Base-by-base conservation (phyloP, 2,888 invertebrate genomes). In the Incurvaria masculella region DNA sequence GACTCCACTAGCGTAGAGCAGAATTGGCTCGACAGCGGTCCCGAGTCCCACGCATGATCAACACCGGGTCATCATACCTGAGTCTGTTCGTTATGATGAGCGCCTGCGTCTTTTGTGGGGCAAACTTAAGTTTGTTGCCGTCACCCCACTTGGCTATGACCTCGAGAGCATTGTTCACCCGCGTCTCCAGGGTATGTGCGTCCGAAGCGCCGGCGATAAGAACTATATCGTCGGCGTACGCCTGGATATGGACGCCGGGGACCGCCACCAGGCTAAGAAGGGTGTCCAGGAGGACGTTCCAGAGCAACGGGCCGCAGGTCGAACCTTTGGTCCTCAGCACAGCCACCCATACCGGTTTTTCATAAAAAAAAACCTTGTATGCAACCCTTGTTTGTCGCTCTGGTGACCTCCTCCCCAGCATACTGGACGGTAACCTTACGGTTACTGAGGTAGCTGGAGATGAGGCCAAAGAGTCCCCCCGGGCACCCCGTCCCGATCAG, bases 381-480 rank as follows among this genome's bases (percentile, higher is more conserved):
- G n/a, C 56, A 54, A 3, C 55, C 53, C 38, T 55, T 55, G 3
- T 44, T 49, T 0, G 53, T 53, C 4, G 8, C 27, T 21, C 26
- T 51, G 18, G 40, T 33, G 21, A 17, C 4, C 18, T 16, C 27
- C 14, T 39, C 38, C 17, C 53, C 48, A 14, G 46, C 42, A 20
- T 51, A 53, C 23, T 45, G 46, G 1, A 52, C 43, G 11, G 1
- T 49, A 1, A 56, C 48, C 39, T 18, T 51, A 2, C 53, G 17
- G 38, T 48, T 43, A 1, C 21, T 14, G 1, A 52, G 47, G 45
- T 54, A 55, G 40, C 44, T 50, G 26, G 26, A 42, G 1, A 53
- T 44, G 4, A 51, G 5, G 2, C 44, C 11, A 3, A 33, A 44
- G 1, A 55, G 11, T 40, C 53, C 51, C 4, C 10, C 11, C 2